These are phyloP conservation scores for Idaea straminata DNA, from an alignment of 2,888 invertebrate genomes.

Conservation along the genomic window DNA sequence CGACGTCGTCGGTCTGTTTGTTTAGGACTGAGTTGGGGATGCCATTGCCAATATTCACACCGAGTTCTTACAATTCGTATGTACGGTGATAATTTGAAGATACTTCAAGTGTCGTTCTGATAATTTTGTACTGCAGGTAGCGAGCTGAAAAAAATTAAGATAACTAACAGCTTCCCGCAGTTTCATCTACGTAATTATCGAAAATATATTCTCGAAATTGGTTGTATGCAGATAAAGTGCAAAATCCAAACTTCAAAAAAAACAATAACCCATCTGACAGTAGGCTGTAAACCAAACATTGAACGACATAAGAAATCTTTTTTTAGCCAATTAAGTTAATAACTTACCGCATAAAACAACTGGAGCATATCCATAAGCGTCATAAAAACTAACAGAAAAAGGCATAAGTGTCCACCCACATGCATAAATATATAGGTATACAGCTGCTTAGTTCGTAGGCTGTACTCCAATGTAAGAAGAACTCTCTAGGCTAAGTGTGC, in stretches of 20 bases:
- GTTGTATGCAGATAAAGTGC: background rate
- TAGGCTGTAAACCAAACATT: background rate
- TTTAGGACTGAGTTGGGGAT: slow-evolving; percentile 45
- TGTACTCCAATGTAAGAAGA: background rate
- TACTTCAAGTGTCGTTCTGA: slow-evolving; percentile 19
- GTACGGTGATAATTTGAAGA: slow-evolving; percentile 35
- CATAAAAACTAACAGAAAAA: background rate
- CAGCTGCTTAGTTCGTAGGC: background rate
- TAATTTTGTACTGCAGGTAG: slow-evolving; percentile 7
- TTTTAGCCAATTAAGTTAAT: background rate
- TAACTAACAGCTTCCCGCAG: background rate
- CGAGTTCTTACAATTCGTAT: background rate
- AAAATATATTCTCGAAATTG: background rate
- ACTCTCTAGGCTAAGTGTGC: slow-evolving; percentile 35
- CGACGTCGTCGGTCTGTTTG: slow-evolving; percentile 40
- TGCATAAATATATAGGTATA: background rate
- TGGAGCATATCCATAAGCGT: slow-evolving; percentile 1
- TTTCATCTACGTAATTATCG: background rate
- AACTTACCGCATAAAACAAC: background rate
- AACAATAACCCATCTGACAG: too few species aligned
- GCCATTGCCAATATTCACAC: slow-evolving; percentile 45
- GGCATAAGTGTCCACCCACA: background rate
- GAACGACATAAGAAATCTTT: background rate
- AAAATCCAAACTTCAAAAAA: too few species aligned
- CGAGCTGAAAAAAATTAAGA: slow-evolving; percentile 14